Evolutionary conservation across 2,797 vertebrate species (phyloP).

Genomic region (Anniella stebbinsi): DNA sequence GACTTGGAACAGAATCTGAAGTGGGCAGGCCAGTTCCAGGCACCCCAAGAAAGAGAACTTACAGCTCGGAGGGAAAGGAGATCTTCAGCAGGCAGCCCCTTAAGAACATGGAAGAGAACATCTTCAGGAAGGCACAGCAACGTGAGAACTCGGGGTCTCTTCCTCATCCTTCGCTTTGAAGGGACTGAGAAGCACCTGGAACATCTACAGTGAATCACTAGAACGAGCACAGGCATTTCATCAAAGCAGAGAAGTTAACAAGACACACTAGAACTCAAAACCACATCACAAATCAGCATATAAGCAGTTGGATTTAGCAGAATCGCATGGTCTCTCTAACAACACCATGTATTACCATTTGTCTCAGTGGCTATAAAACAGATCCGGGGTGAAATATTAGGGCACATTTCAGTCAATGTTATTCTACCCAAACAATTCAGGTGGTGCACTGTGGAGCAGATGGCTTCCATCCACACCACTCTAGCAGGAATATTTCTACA

Average conservation of each 20-base stretch:
- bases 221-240: not conserved
- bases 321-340: not conserved
- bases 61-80: slow-evolving; percentile 93
- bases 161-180: slow-evolving; percentile 86
- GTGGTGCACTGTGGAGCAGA: not conserved
- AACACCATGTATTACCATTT: not conserved
- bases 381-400: not conserved
- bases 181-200: slow-evolving; percentile 92
- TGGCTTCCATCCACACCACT: not conserved
- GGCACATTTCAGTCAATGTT: not conserved
- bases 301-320: not conserved
- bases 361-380: not conserved
- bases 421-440: not conserved
- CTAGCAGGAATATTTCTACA: not conserved
- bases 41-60: slow-evolving; percentile 73
- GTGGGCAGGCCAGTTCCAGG: too few species aligned
- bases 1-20: too few species aligned
- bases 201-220: slow-evolving; percentile 92
- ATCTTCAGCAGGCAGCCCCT: slow-evolving; percentile 92
- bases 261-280: not conserved
- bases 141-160: slow-evolving; percentile 83
- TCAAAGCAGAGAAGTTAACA: not conserved
- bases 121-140: slow-evolving; percentile 93
- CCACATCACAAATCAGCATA: not conserved
- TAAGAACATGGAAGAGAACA: slow-evolving; percentile 91